Evolutionary conservation across 1,140 invertebrate genomes (phyloP), one percentile per base, ranked within the genome.

Genomic region (Vollenhovia emeryi): DNA sequence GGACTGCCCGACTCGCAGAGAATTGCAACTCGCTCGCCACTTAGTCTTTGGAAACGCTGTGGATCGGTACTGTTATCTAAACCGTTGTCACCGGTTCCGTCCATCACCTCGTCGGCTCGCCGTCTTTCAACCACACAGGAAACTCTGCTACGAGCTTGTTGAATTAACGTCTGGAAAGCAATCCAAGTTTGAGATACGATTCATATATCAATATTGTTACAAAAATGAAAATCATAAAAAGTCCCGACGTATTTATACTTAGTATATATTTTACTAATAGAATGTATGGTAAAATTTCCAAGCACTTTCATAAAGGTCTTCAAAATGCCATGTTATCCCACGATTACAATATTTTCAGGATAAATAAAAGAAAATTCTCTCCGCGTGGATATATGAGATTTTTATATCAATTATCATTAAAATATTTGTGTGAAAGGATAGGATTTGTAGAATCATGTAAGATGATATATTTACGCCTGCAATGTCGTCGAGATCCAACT

Each of bases 71-170:
- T 96, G 84, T 97, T 95, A 18, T 97, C 94, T 6, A 94, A 9
- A 45, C 74, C 85, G 59, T 93, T 93, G 55, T 94, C 91, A 55
- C 95, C 94, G 5, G 94, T 87, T 84, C 97, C 97, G 93, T 98
- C 97, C 93, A 98, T 96, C 82, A 97, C 94, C 95, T 98, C 96
- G 95, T 98, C 98, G 52, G 98, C 97, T 87, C 96, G 96, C 87
- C 97, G 97, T 90, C 97, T 97, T 92, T 98, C 98, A 33, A 98
- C 97, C 1, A 98, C 96, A 91, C 98, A 98, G 92, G 98, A 98
- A 96, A 98, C 98, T 93, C 97, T 96, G 87, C 95, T 96, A 71
- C 88, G 93, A 48, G 93, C 91, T 84, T 94, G 93, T 75, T 94
- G 92, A 82, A 95, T 93, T 73, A 95, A 64, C 30, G 92, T 93